Conservation (phyloP, 1,140 invertebrate species). For the Orius laevigatus region DNA sequence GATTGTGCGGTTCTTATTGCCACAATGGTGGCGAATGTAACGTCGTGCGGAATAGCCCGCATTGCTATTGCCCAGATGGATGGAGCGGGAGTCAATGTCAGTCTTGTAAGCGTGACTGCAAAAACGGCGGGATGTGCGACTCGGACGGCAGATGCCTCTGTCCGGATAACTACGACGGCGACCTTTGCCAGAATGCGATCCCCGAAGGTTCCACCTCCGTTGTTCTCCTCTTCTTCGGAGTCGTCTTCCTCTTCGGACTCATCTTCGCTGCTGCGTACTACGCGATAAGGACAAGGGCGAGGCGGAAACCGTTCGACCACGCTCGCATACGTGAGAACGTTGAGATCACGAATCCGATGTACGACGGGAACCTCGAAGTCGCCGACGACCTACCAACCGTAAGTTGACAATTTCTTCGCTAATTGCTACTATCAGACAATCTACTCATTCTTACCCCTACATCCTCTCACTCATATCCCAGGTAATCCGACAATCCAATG, state of each 20-base stretch:
- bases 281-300: not conserved
- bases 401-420: slow-evolving; percentile 35
- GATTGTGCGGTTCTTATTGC: slow-evolving; percentile 2
- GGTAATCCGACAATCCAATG: not conserved
- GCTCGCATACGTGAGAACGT: slow-evolving; percentile 61
- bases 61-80: not conserved
- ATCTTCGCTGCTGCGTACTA: not conserved
- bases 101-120: slow-evolving; percentile 5
- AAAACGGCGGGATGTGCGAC: slow-evolving; percentile 7
- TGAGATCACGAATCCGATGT: slow-evolving; percentile 73
- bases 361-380: slow-evolving; percentile 37
- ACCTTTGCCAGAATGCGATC: no score
- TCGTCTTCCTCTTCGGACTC: not conserved
- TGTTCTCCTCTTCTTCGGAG: not conserved
- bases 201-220: not conserved
- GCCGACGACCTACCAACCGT: slow-evolving; percentile 27
- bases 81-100: not conserved
- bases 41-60: no score
- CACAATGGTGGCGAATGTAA: not conserved
- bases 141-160: not conserved
- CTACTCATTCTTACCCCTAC: slow-evolving; percentile 3
- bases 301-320: slow-evolving; percentile 51
- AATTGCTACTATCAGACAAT: slow-evolving; percentile 5
- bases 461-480: not conserved
- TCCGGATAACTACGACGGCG: slow-evolving; percentile 3